Percentiles rank a stretch among this genome's conserved stretches.
Conservation (phyloP, 64 coral and sea anemone species). For the Stichodactyla mertensii region DNA sequence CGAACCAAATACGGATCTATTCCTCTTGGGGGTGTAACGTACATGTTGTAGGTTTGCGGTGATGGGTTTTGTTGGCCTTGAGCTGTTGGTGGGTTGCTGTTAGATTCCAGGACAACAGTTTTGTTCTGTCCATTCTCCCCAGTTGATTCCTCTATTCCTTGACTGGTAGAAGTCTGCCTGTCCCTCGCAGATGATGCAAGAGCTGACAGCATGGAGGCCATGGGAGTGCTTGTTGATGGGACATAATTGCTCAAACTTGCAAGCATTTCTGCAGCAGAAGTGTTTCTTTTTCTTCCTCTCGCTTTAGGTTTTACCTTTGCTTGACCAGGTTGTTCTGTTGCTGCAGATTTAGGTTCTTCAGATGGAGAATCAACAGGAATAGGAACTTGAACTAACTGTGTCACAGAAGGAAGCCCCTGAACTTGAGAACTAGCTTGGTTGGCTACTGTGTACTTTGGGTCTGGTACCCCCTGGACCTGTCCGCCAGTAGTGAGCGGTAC, state of each 20-base stretch:
- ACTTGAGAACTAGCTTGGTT: constrained; percentile 49
- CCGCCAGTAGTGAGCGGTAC: constrained; percentile 48
- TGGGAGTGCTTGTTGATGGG: constrained; percentile 69
- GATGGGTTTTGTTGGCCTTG: constrained; percentile 16
- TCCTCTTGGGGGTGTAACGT: neutral
- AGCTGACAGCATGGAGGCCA: constrained; percentile 86
- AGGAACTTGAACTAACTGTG: constrained; percentile 31
- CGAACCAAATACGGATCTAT: neutral
- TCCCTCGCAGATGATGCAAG: constrained; percentile 57
- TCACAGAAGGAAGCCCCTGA: constrained; percentile 32
- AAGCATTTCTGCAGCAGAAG: constrained; percentile 82
- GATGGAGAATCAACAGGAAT: constrained; percentile 28
- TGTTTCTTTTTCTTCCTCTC: constrained; percentile 61
- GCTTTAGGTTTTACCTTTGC: constrained; percentile 21
- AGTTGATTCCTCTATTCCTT: neutral
- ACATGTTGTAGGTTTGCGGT: neutral
- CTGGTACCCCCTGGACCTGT: constrained; percentile 56
- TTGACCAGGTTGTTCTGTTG: constrained; percentile 35
- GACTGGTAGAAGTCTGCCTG: neutral
- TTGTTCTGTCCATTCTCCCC: neutral
- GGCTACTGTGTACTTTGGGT: constrained; percentile 59
- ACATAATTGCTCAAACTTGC: constrained; percentile 65
- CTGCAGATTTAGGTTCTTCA: constrained; percentile 53
- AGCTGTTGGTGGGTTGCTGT: neutral
- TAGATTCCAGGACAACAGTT: neutral